Evolutionary conservation across 2,888 invertebrate genomes (phyloP).

Genomic region (Sepiola atlantica): DNA sequence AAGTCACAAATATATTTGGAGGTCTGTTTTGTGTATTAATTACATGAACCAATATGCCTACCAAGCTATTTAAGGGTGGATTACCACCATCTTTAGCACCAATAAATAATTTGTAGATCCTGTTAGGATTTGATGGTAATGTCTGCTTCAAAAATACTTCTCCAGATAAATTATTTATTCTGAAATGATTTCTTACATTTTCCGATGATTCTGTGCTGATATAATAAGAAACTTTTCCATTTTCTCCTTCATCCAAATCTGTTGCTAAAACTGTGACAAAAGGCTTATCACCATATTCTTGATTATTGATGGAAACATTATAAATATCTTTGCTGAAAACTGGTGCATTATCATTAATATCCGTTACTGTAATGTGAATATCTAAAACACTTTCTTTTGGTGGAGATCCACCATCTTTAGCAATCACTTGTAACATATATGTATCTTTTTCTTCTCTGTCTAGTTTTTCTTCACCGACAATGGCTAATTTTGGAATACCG

Average conservation of each 20-base stretch:
- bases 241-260: background rate
- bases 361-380: background rate
- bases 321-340: background rate
- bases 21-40: background rate
- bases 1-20: too few relatives aligned
- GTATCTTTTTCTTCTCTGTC: background rate
- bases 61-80: background rate
- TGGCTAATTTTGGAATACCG: background rate
- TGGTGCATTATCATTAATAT: conserved; percentile 18
- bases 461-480: background rate
- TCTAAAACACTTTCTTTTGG: background rate
- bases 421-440: background rate
- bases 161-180: background rate
- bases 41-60: background rate
- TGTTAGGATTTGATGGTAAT: background rate
- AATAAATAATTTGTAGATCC: background rate
- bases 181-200: background rate
- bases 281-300: conserved; percentile 50
- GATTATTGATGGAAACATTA: background rate
- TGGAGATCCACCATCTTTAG: background rate
- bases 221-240: background rate
- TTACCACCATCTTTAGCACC: background rate
- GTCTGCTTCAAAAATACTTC: background rate
- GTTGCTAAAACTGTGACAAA: conserved; percentile 43
- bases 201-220: background rate